phyloP scores from a whole-genome alignment of 2,113 vertebrate species.

The Loxodonta africana region DNA sequence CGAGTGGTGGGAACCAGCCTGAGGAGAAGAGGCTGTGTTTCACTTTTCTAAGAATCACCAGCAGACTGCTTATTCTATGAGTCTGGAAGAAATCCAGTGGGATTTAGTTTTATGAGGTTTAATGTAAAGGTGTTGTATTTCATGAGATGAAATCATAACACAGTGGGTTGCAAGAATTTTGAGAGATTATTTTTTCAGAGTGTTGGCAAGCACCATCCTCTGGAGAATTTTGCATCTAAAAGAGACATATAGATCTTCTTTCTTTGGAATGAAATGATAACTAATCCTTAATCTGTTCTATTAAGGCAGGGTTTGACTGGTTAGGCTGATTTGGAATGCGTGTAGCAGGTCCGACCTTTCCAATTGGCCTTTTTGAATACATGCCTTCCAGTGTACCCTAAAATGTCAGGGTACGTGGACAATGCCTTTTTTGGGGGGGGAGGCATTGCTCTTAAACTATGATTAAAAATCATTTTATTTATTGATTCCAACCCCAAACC shows the following conservation, averaged over 20 bases:
- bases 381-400: not conserved
- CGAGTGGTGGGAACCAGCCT: slow-evolving; percentile 79
- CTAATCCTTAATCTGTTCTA: slow-evolving; percentile 89
- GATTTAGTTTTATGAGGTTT: slow-evolving; percentile 92
- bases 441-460: slow-evolving; percentile 43
- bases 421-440: not conserved
- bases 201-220: slow-evolving; percentile 88
- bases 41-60: slow-evolving; percentile 88
- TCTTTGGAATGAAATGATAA: slow-evolving; percentile 89
- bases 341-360: slow-evolving; percentile 78
- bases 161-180: slow-evolving; percentile 91
- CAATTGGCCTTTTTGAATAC: slow-evolving; percentile 51
- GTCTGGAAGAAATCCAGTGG: slow-evolving; percentile 88
- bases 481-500: not conserved
- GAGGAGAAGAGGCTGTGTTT: slow-evolving; percentile 84
- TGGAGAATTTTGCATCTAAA: slow-evolving; percentile 88
- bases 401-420: slow-evolving; percentile 55
- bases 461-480: slow-evolving; percentile 61
- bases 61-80: slow-evolving; percentile 89
- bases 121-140: slow-evolving; percentile 93
- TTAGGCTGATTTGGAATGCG: slow-evolving; percentile 75
- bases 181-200: slow-evolving; percentile 92
- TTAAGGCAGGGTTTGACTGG: slow-evolving; percentile 81
- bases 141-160: slow-evolving; percentile 94
- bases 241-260: slow-evolving; percentile 91